Evolutionary conservation across 2,888 invertebrate genomes (phyloP).

Genomic region (Tetramorium bicarinatum): DNA sequence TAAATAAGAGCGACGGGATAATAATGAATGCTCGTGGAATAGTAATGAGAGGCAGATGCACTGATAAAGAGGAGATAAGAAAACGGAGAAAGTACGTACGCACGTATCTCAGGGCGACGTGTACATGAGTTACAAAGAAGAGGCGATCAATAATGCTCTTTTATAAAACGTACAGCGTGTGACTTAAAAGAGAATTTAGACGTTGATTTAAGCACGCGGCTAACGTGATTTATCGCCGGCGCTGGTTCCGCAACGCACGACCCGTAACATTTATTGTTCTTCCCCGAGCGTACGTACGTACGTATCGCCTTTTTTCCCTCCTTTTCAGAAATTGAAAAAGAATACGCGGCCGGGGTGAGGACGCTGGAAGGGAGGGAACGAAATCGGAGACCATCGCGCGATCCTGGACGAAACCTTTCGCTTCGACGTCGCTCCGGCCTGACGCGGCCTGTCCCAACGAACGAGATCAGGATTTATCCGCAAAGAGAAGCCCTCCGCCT

Average conservation of each 20-base stretch:
- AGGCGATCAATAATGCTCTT: constrained; percentile 69
- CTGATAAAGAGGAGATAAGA: constrained; percentile 63
- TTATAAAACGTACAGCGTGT: constrained; percentile 69
- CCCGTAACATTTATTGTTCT: constrained; percentile 68
- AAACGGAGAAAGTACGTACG: constrained; percentile 62
- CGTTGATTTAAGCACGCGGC: constrained; percentile 68
- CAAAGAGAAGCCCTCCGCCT: constrained; percentile 27
- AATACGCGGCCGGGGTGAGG: constrained; percentile 39
- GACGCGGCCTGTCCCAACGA: constrained; percentile 51
- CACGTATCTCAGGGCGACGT: constrained; percentile 58
- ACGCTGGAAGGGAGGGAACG: neutral
- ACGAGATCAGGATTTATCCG: constrained; percentile 56
- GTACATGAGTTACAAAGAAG: constrained; percentile 65
- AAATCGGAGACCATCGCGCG: constrained; percentile 52
- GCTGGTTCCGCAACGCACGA: constrained; percentile 64
- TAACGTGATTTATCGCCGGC: constrained; percentile 67
- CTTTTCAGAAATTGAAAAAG: constrained; percentile 61
- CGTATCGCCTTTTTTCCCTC: constrained; percentile 55
- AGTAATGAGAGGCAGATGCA: constrained; percentile 63
- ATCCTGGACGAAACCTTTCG: constrained; percentile 50
- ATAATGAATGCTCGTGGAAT: constrained; percentile 62
- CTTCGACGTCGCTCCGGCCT: constrained; percentile 33
- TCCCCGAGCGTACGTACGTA: constrained; percentile 40
- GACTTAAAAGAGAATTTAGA: constrained; percentile 73
- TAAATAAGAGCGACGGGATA: constrained; percentile 56